phyloP scores from a whole-genome alignment of 2,113 vertebrate genomes.

The Upupa epops region DNA sequence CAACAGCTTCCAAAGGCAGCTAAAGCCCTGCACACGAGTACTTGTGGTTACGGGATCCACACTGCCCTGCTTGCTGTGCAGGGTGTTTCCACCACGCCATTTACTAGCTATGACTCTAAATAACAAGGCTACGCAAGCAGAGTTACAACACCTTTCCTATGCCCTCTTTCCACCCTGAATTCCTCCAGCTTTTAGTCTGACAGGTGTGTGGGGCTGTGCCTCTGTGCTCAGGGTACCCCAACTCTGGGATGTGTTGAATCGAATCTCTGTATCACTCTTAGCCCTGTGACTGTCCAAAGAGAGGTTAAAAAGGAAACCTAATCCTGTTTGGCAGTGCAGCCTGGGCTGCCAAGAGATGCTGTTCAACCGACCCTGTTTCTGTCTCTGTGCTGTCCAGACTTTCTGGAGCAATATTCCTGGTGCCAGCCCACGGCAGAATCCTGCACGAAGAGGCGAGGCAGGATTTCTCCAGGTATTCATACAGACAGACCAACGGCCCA shows the following conservation, averaged over 20 bases:
- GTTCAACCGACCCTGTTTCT: background rate
- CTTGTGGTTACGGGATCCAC: background rate
- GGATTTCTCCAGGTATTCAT: background rate
- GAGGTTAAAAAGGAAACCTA: conserved; percentile 15
- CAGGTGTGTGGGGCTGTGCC: fast-evolving
- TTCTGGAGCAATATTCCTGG: background rate
- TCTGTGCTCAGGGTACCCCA: background rate
- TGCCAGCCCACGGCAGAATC: background rate
- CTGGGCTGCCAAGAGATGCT: background rate
- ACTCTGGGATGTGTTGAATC: background rate
- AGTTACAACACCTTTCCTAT: background rate
- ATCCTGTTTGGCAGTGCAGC: conserved; percentile 10
- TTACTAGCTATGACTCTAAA: background rate
- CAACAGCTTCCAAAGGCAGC: background rate
- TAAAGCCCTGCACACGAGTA: fast-evolving
- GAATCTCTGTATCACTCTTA: background rate
- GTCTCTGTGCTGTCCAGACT: background rate
- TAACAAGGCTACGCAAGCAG: fast-evolving
- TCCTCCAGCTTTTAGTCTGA: background rate
- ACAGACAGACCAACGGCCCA: background rate
- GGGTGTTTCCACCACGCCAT: background rate
- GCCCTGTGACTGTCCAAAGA: background rate
- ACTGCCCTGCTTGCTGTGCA: background rate
- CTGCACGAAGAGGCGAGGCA: background rate
- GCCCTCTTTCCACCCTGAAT: background rate